Evolutionary conservation across 2,888 invertebrate genomes (phyloP).

Genomic region (Macrosiphum euphorbiae): DNA sequence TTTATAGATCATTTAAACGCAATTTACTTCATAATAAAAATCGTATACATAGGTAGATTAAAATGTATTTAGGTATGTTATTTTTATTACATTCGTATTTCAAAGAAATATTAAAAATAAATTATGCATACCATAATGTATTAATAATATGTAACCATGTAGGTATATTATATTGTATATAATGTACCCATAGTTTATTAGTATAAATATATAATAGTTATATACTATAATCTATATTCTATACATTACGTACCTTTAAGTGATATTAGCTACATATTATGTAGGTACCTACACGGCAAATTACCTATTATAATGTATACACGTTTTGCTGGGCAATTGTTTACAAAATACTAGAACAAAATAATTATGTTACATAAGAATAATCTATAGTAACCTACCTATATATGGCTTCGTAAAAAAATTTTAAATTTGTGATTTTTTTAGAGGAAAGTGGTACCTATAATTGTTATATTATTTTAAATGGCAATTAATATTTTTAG

Average conservation of each 20-base stretch:
- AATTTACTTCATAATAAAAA: constrained; percentile 23
- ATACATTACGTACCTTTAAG: too few species aligned
- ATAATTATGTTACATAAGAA: background rate
- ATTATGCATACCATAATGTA: background rate
- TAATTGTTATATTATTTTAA: background rate
- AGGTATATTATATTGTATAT: too few species aligned
- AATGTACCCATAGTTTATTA: too few species aligned
- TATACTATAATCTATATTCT: too few species aligned
- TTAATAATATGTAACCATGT: background rate
- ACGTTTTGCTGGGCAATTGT: background rate
- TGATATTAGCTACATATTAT: background rate
- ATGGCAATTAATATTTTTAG: background rate
- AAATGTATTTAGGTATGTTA: background rate
- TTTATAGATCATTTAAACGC: constrained; percentile 44
- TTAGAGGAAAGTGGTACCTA: background rate
- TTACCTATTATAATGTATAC: background rate
- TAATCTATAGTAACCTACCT: background rate
- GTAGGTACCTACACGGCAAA: background rate
- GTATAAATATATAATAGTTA: too few species aligned
- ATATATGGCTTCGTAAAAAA: background rate
- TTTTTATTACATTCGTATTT: background rate
- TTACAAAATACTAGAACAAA: background rate
- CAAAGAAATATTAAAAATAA: background rate
- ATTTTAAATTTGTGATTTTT: background rate
- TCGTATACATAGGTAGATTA: background rate